Conservation (phyloP, 1,140 invertebrate genomes). For the Chrysopa pallens region DNA sequence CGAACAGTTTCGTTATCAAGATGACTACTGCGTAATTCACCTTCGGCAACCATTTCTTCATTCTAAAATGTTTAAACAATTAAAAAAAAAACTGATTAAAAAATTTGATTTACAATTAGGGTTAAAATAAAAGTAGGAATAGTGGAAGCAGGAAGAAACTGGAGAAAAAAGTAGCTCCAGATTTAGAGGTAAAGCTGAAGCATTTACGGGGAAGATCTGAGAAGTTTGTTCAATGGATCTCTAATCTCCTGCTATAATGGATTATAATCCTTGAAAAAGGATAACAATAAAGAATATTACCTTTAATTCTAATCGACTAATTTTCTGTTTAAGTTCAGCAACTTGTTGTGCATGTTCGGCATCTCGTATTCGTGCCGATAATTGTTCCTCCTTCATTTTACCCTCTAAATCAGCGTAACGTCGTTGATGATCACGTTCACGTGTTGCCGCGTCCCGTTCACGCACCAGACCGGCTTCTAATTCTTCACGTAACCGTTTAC, state of each 20-base stretch:
- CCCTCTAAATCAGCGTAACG: slow-evolving; percentile 71
- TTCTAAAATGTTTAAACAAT: slow-evolving; percentile 38
- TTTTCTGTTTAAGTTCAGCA: slow-evolving; percentile 88
- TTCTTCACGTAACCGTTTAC: slow-evolving; percentile 60
- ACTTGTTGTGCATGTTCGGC: slow-evolving; percentile 85
- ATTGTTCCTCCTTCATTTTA: slow-evolving; percentile 84
- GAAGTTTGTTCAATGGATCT: no score
- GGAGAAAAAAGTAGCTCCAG: no score
- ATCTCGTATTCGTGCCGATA: slow-evolving; percentile 87
- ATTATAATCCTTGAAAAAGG: no score
- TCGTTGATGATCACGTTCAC: slow-evolving; percentile 70
- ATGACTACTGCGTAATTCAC: slow-evolving; percentile 57
- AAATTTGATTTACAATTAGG: no score
- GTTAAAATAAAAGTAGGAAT: no score
- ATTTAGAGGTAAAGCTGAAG: no score
- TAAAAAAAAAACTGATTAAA: no score
- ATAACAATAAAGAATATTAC: slow-evolving; percentile 26
- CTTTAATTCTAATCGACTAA: slow-evolving; percentile 84
- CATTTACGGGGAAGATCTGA: no score
- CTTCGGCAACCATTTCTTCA: slow-evolving; percentile 78
- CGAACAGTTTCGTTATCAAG: slow-evolving; percentile 66
- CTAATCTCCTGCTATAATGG: no score
- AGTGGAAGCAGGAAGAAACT: no score
- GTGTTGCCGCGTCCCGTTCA: slow-evolving; percentile 56
- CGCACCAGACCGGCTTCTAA: slow-evolving; percentile 50